Evolutionary conservation across 2,113 vertebrate species (phyloP).

Genomic region (Petroica traversi): DNA sequence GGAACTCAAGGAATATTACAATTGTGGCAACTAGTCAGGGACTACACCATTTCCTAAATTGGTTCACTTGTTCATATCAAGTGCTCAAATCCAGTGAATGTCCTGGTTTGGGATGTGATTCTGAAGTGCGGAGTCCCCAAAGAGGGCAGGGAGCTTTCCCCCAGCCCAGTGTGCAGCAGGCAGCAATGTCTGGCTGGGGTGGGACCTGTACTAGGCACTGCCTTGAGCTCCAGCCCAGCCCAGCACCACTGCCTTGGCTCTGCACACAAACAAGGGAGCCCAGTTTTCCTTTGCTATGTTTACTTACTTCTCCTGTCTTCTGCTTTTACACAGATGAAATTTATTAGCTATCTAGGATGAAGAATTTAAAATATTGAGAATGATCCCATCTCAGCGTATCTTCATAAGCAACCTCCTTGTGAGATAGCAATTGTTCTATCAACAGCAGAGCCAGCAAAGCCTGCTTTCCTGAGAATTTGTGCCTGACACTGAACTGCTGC

Average conservation of each 20-base stretch:
- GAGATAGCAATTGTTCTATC: not conserved
- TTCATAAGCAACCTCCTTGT: not conserved
- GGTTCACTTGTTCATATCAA: not conserved
- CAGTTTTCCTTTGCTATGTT: not conserved
- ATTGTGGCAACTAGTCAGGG: not conserved
- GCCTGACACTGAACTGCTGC: not conserved
- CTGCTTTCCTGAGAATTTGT: not conserved
- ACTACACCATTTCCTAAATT: not conserved
- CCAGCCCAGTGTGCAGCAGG: not conserved
- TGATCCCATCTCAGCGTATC: not conserved
- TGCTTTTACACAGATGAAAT: not conserved
- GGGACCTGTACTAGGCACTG: not conserved
- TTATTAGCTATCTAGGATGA: conserved; percentile 6
- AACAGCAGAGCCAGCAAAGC: not conserved
- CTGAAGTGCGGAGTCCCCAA: accelerated
- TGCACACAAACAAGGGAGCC: not conserved
- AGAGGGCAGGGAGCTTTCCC: not conserved
- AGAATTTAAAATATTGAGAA: conserved; percentile 43
- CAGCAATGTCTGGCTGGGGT: not conserved
- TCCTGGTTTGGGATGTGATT: not conserved
- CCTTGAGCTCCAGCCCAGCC: not conserved
- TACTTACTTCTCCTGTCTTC: not conserved
- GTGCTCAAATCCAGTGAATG: not conserved
- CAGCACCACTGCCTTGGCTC: not conserved
- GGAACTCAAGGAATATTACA: not conserved